Evolutionary conservation across 92 coral and sea anemone genomes (phyloP), one percentile per base, ranked within the genome.

Genomic region (Porites lobata): DNA sequence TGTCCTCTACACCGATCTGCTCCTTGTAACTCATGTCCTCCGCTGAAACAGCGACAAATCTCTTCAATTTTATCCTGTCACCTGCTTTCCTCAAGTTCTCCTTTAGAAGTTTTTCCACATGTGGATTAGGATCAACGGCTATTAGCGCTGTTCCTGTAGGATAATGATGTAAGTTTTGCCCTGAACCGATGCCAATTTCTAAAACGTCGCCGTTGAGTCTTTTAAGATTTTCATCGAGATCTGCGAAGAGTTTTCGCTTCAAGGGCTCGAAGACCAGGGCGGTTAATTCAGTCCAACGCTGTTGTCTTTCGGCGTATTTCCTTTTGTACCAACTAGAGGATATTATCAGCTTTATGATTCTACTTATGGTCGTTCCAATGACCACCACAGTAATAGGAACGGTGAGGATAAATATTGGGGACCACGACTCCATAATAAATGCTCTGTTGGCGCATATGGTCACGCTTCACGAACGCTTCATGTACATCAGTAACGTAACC

Each of bases 161-260:
- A 64, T 64, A 80, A 52, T 24, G 17, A 11, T 17, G 56, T 2
- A 80, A 65, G 75, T 80, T 80, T 13, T 20, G 29, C 7, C 85
- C 85, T 3, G 52, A 17, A 13, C 85, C 85, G n/a, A 80, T 80
- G 21, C 75, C 85, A 11, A 80, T 64, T 73, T 80, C 84, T 14
- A 79, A 72, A 50, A 79, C 72, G 64, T 79, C 84, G 24, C 84
- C 84, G 3, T 64, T 50, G 21, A 22, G 52, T 32, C 62, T 38
- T 38, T 63, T 32, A 19, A 80, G 51, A 20, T 51, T 13, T 19
- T 80, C 59, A 11, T 38, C 69, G 2, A 80, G 85, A 8, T 66
- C 20, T 14, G 76, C 62, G 61, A 80, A 80, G 13, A 80, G 50
- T 14, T 47, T 52, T 66, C 66, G 47, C 76, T 80, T 80, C 8